Evolutionary conservation across 2,797 vertebrate genomes (phyloP).

Genomic region (Enteromius paludinosus): DNA sequence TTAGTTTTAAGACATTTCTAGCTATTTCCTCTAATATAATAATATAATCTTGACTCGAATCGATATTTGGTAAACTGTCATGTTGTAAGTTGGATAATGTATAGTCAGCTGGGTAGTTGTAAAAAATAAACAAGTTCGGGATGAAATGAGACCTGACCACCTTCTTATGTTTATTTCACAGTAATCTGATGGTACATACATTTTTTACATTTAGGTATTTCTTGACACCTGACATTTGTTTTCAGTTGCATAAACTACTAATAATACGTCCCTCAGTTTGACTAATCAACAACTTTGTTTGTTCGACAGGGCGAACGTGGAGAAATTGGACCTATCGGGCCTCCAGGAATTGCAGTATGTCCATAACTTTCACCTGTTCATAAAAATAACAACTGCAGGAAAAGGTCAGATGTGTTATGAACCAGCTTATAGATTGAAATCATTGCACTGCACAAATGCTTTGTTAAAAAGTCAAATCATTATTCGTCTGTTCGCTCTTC

Average conservation of each 20-base stretch:
- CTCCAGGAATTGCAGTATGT: slow-evolving; percentile 78
- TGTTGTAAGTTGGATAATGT: not conserved
- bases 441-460: not conserved
- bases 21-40: not conserved
- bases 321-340: slow-evolving; percentile 73
- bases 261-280: not conserved
- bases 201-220: not conserved
- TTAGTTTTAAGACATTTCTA: not conserved
- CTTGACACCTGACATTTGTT: not conserved
- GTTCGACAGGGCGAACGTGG: slow-evolving; percentile 78
- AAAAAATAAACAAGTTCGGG: not conserved
- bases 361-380: not conserved
- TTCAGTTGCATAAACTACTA: not conserved
- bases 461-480: slow-evolving; percentile 6
- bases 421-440: slow-evolving; percentile 1
- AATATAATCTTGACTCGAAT: not conserved
- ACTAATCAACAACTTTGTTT: slow-evolving; percentile 21
- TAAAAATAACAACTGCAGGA: not conserved
- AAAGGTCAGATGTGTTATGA: not conserved
- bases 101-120: too few species aligned
- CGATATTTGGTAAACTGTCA: not conserved
- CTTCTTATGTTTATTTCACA: not conserved
- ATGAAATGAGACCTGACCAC: not conserved
- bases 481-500: slow-evolving; percentile 38
- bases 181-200: not conserved